Conservation (phyloP, 2,113 vertebrate species). For the Hoplias malabaricus region DNA sequence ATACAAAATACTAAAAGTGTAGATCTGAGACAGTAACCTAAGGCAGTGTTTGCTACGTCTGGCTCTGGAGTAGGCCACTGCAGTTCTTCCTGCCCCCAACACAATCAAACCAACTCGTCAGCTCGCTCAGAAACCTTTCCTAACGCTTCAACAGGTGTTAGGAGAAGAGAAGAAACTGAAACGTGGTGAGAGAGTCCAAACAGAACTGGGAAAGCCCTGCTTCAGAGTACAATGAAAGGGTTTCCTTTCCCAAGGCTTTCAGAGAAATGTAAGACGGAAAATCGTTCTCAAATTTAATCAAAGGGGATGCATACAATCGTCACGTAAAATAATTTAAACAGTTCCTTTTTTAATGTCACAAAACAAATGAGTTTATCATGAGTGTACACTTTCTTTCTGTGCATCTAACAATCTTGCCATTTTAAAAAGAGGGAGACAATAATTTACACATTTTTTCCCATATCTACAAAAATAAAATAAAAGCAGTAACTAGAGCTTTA, state of each 20-base stretch:
- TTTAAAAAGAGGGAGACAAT: conserved; percentile 74
- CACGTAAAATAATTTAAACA: too few species aligned
- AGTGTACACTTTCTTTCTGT: conserved; percentile 66
- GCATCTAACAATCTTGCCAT: conserved; percentile 71
- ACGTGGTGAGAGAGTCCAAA: background rate
- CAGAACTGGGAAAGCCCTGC: background rate
- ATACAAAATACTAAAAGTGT: background rate
- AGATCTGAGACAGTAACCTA: background rate
- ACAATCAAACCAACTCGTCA: background rate
- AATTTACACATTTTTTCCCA: conserved; percentile 76
- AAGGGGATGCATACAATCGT: too few species aligned
- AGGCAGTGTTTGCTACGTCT: background rate
- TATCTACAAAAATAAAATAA: conserved; percentile 81
- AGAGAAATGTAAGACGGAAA: background rate
- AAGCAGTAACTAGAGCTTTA: conserved; percentile 74
- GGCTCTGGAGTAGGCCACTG: background rate
- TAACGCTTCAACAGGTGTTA: background rate
- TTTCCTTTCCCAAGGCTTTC: background rate
- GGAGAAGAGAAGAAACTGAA: background rate
- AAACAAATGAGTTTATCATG: conserved; percentile 70
- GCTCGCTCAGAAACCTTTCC: background rate
- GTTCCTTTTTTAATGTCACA: conserved; percentile 74
- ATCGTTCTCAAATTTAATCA: too few species aligned
- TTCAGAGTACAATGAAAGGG: background rate
- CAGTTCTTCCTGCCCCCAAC: background rate